Evolutionary conservation across 2,113 vertebrate species (phyloP).

Genomic region (Scytalopus superciliaris): DNA sequence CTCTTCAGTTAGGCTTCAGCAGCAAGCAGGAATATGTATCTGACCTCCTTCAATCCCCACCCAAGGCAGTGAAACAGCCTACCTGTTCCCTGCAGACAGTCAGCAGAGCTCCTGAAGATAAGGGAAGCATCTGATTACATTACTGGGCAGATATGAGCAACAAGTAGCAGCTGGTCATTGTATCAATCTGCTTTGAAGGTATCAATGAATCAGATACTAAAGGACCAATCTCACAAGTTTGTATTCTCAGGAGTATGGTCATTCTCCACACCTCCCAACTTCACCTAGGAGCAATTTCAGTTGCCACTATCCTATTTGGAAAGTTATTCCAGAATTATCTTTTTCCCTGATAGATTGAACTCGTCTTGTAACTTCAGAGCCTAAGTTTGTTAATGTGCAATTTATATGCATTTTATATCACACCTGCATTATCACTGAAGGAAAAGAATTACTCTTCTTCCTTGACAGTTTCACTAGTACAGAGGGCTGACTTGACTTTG

Average conservation of each 20-base stretch:
- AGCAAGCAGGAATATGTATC: not conserved
- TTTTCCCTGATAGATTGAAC: not conserved
- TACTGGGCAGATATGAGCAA: not conserved
- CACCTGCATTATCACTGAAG: not conserved
- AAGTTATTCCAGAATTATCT: not conserved
- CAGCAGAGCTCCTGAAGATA: not conserved
- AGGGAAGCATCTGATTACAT: not conserved
- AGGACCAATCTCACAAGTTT: not conserved
- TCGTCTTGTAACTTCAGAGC: not conserved
- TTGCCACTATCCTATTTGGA: not conserved
- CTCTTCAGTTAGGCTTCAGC: not conserved
- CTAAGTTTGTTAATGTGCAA: not conserved
- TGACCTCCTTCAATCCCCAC: not conserved
- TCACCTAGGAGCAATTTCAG: not conserved
- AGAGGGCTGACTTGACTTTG: not conserved
- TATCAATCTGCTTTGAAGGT: not conserved
- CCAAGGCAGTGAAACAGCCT: not conserved
- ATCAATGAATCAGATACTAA: not conserved
- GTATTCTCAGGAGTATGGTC: rapidly evolving
- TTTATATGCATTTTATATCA: not conserved
- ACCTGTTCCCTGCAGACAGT: not conserved
- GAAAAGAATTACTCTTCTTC: not conserved
- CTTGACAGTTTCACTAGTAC: not conserved
- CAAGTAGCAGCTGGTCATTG: not conserved
- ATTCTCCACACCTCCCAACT: not conserved